phyloP scores from a whole-genome alignment of 1,140 invertebrate genomes.

The Drosophila pseudoananassae region DNA sequence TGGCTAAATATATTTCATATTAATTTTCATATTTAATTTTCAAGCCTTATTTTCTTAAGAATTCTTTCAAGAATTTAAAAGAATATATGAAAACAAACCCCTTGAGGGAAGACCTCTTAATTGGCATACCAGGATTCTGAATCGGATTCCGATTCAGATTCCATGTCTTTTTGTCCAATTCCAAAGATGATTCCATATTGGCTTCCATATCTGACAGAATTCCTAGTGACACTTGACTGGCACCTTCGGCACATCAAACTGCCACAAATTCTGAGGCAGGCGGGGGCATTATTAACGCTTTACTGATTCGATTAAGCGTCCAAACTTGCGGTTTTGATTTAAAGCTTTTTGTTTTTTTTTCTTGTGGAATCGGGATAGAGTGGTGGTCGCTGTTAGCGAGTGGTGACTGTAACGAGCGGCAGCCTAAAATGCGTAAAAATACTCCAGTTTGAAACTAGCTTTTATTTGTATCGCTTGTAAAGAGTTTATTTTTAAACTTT shows the following conservation, averaged over 20 bases:
- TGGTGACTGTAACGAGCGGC: not conserved
- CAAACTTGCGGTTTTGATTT: constrained; percentile 58
- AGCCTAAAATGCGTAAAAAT: constrained; percentile 42
- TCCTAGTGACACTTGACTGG: constrained; percentile 72
- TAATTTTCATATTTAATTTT: too few relatives aligned
- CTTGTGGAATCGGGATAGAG: constrained; percentile 31
- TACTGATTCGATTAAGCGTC: constrained; percentile 73
- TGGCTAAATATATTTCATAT: too few relatives aligned
- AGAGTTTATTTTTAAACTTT: constrained; percentile 44
- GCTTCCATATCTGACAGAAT: constrained; percentile 58
- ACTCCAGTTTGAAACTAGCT: constrained; percentile 9
- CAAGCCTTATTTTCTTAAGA: too few relatives aligned
- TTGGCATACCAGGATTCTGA: not conserved
- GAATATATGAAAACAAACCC: too few relatives aligned
- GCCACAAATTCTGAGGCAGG: constrained; percentile 6
- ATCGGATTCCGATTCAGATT: not conserved
- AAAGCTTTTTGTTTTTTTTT: too few relatives aligned
- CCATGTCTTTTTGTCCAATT: not conserved
- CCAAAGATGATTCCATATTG: constrained; percentile 26
- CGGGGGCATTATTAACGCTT: constrained; percentile 73
- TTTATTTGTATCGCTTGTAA: constrained; percentile 25
- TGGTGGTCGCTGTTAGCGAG: not conserved
- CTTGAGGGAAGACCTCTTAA: not conserved
- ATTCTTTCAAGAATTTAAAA: too few relatives aligned
- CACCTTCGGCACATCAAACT: constrained; percentile 43